Base-by-base conservation (phyloP, 2,113 vertebrate species). In the Halichoerus grypus region DNA sequence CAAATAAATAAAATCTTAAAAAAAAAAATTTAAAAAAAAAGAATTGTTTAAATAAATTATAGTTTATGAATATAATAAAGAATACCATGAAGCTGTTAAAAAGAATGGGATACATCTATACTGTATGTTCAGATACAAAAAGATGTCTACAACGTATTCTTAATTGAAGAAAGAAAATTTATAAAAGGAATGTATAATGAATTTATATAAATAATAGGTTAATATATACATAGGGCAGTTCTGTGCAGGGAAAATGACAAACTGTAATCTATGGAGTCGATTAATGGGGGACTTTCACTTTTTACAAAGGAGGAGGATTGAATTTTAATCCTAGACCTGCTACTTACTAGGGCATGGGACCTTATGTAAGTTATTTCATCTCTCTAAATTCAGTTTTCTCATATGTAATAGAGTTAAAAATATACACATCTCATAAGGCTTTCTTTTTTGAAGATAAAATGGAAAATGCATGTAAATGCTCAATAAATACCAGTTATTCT, bases 31-130 rank as follows among this genome's bases (percentile, higher is more conserved):
- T 36, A n/a, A n/a, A n/a, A 36, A 36, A 36, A 36, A 36, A 69
- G 14, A 26, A 79, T 89, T 86, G 18, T 67, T 95, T 86, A 86
- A 93, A 87, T 74, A 91, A 80, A 77, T 77, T 85, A 39, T 80
- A 55, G 28, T 67, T 91, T 42, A 91, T 81, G 19, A 53, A 67
- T 67, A 59, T 42, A 95, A 59, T 53, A 24, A 90, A 93, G 5
- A 90, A 91, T 82, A 67, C 6, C 36, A 46, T n/a, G 88, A 69
- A n/a, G 1, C 15, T 85, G 71, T 51, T 74, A 39, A 87, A 86
- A 76, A 46, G 11, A 81, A 93, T 19, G 26, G 22, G 11, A 33
- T 55, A 42, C 31, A 69, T 92, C 4, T 74, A 77, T 28, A 76
- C 6, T 28, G 39, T 76, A 80, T 86, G 12, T 79, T 72, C 28